Conservation (phyloP, 92 coral and sea anemone species). For the Epizoanthus scotinus region DNA sequence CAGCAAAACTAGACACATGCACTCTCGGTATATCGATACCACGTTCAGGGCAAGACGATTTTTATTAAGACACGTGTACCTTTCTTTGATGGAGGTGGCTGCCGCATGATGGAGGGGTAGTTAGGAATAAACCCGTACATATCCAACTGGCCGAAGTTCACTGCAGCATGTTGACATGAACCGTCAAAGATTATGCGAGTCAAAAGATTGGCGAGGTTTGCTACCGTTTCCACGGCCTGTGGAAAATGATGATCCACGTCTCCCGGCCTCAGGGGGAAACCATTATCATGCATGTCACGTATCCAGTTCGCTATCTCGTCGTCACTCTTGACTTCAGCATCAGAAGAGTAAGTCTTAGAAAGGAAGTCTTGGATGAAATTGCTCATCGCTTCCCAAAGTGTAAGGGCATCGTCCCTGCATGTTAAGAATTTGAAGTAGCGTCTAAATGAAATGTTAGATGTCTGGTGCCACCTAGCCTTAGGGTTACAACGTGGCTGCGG, state of each 20-base stretch:
- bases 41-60: too few relatives aligned
- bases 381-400: conserved; percentile 17
- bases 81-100: conserved; percentile 29
- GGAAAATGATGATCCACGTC: conserved; percentile 33
- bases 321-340: conserved; percentile 21
- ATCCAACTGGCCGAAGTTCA: conserved; percentile 12
- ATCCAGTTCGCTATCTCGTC: conserved; percentile 27
- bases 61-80: background rate
- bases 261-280: conserved; percentile 9
- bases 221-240: conserved; percentile 6
- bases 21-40: too few relatives aligned
- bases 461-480: too few relatives aligned
- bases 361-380: conserved; percentile 17
- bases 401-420: conserved; percentile 30
- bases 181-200: conserved; percentile 18
- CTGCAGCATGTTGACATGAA: conserved; percentile 36
- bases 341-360: conserved; percentile 1
- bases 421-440: too few relatives aligned
- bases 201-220: background rate
- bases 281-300: conserved; percentile 21
- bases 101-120: conserved; percentile 27
- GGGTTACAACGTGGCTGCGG: too few relatives aligned
- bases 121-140: conserved; percentile 30
- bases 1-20: too few relatives aligned
- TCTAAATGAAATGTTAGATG: too few relatives aligned